Conservation (phyloP, 2,797 vertebrate genomes). For the Gallinago nigripennis region DNA sequence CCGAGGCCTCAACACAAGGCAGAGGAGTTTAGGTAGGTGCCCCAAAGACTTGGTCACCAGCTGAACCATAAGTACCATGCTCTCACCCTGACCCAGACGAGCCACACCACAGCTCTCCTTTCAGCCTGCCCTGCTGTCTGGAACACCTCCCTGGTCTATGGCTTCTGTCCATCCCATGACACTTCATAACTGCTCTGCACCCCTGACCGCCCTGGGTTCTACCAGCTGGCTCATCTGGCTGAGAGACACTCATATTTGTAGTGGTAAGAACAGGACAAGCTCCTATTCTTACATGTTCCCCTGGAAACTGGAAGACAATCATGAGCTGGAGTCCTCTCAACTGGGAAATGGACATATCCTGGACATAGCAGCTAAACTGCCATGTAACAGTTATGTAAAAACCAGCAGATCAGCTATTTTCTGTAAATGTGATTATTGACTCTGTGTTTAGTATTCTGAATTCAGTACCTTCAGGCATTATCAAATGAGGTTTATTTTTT, state of each 20-base stretch:
- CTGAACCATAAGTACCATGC: background rate
- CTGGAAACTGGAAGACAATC: background rate
- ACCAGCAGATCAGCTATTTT: background rate
- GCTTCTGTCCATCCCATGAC: background rate
- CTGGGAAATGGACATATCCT: background rate
- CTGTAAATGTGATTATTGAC: background rate
- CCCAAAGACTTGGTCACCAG: background rate
- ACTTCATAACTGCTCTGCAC: background rate
- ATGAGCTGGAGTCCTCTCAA: background rate
- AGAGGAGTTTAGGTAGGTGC: background rate
- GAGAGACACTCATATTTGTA: accelerated
- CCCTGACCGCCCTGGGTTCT: background rate
- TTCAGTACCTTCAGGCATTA: background rate
- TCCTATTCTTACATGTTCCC: background rate
- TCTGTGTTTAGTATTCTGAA: background rate
- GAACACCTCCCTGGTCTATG: background rate
- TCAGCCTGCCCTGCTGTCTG: background rate
- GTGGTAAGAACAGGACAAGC: background rate
- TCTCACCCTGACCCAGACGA: background rate
- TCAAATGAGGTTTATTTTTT: background rate
- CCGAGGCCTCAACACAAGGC: background rate
- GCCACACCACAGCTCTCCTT: background rate
- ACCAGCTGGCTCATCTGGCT: background rate
- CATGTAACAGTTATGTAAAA: accelerated
- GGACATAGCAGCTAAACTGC: background rate